A percentile compares a stretch with the other conserved stretches of the same genome.
Evolutionary conservation across 2,113 vertebrate species (phyloP).

Genomic region (Catharus fuscescens): DNA sequence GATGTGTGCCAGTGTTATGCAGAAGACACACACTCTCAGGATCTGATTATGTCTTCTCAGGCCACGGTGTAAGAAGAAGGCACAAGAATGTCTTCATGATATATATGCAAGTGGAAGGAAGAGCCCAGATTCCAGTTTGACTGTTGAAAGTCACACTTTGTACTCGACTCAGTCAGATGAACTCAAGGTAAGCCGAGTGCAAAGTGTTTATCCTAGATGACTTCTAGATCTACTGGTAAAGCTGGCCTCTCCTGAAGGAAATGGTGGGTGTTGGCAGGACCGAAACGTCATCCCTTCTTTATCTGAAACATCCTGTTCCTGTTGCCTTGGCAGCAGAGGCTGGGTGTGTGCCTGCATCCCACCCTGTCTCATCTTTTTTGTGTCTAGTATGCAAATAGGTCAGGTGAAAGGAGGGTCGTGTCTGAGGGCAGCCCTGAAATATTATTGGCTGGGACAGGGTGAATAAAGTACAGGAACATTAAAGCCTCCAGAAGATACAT

Average conservation of each 20-base stretch:
- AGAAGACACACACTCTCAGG: neutral
- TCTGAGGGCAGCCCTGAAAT: neutral
- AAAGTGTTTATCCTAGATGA: neutral
- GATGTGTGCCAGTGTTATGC: rapidly evolving
- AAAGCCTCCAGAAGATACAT: neutral
- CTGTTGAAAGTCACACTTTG: neutral
- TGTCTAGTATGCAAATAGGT: neutral
- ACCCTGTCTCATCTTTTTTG: neutral
- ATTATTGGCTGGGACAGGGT: neutral
- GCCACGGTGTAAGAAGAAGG: neutral
- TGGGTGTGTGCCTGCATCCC: neutral
- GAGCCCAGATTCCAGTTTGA: neutral
- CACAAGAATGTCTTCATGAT: rapidly evolving
- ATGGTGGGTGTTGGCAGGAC: neutral
- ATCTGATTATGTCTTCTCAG: neutral
- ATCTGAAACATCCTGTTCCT: slow-evolving; percentile 20
- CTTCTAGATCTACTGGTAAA: neutral
- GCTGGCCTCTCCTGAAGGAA: neutral
- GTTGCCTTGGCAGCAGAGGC: slow-evolving; percentile 50
- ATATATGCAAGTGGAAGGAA: neutral
- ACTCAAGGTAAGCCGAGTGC: neutral
- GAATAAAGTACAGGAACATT: neutral
- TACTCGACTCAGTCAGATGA: neutral
- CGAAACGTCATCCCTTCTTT: neutral
- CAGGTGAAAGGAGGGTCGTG: neutral